A percentile compares a stretch with the other conserved stretches of the same genome.
Evolutionary conservation across 2,888 invertebrate species (phyloP).

Genomic region (Microctonus hyperodae): DNA sequence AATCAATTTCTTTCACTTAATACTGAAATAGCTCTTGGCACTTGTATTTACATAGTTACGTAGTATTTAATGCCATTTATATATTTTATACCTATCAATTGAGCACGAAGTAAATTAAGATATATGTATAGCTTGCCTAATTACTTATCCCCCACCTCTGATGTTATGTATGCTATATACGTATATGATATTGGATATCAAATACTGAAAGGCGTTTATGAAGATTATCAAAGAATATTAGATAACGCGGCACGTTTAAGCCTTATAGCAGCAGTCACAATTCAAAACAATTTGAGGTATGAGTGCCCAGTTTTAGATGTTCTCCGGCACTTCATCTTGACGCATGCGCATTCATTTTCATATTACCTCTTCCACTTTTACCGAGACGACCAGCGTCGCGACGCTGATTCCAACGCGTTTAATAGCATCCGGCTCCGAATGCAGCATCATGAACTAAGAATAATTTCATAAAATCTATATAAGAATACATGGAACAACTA

Average conservation of each 20-base stretch:
- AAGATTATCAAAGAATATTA: slow-evolving; percentile 37
- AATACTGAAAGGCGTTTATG: background rate
- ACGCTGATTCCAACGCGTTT: slow-evolving; percentile 38
- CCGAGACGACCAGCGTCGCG: slow-evolving; percentile 37
- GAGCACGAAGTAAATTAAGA: too few species aligned
- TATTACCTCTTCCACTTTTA: slow-evolving; percentile 30
- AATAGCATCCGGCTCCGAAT: slow-evolving; percentile 15
- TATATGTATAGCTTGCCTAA: too few species aligned
- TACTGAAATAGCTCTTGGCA: too few species aligned
- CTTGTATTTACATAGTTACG: too few species aligned
- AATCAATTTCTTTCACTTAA: too few species aligned
- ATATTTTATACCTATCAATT: too few species aligned
- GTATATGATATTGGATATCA: background rate
- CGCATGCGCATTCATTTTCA: slow-evolving; percentile 53
- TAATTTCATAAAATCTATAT: slow-evolving; percentile 41
- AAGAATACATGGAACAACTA: background rate
- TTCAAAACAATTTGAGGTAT: slow-evolving; percentile 62
- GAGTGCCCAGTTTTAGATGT: slow-evolving; percentile 41
- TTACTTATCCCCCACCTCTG: too few species aligned
- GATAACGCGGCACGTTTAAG: slow-evolving; percentile 64
- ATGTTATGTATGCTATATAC: too few species aligned
- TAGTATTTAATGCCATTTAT: too few species aligned
- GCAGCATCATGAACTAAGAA: slow-evolving; percentile 52
- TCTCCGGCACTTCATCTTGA: slow-evolving; percentile 44
- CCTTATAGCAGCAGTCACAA: slow-evolving; percentile 66